Conservation (phyloP, 1,140 invertebrate genomes). For the Sminthurinus signatus region DNA sequence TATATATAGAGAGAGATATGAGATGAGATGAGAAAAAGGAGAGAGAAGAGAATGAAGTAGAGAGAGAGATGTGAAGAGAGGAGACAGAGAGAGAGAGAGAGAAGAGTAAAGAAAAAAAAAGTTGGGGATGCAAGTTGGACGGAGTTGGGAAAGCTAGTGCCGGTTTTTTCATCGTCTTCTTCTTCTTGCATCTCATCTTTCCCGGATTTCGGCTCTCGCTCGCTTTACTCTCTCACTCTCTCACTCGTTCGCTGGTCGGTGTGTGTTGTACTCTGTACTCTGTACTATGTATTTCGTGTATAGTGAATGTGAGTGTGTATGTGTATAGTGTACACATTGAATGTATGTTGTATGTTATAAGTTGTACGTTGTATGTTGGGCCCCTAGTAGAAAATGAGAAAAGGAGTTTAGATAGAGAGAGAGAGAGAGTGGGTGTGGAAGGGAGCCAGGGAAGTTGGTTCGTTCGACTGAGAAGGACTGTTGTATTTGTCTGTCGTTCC, state of each 20-base stretch:
- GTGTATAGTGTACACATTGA: too few relatives aligned
- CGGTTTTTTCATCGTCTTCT: conserved; percentile 45
- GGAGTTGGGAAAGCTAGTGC: conserved; percentile 39
- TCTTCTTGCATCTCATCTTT: conserved; percentile 49
- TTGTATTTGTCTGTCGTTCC: neutral
- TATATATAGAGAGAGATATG: too few relatives aligned
- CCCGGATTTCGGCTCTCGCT: conserved; percentile 46
- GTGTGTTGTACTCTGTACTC: too few relatives aligned
- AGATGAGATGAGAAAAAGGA: conserved; percentile 7
- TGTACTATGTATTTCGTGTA: too few relatives aligned
- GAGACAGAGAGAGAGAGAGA: conserved; percentile 21
- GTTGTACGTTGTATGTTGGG: neutral
- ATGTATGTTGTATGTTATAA: too few relatives aligned
- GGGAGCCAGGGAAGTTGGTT: conserved; percentile 20
- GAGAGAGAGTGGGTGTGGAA: conserved; percentile 20
- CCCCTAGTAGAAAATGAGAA: conserved; percentile 30
- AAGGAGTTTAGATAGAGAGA: conserved; percentile 15
- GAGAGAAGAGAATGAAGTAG: conserved; percentile 25
- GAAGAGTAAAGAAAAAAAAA: conserved; percentile 39
- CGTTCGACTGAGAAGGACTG: too few relatives aligned
- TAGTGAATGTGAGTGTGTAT: neutral
- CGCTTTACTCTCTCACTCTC: conserved; percentile 8
- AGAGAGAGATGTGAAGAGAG: conserved; percentile 24
- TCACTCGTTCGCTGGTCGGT: conserved; percentile 7
- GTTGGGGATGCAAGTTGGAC: conserved; percentile 19